Conservation (phyloP, 2,888 invertebrate species). For the Phrixothrix hirtus region DNA sequence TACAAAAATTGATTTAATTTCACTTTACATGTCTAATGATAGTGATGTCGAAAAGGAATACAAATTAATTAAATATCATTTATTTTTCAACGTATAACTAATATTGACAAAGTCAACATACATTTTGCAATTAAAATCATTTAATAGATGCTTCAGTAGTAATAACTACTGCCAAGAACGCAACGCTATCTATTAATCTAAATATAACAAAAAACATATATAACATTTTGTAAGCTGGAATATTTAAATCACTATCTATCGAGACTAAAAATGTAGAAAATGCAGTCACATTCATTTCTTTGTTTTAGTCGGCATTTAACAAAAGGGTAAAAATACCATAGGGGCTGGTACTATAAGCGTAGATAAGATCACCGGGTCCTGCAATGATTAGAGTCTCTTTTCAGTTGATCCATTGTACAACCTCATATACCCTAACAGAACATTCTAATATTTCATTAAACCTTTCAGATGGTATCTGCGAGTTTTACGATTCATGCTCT, state of each 20-base stretch:
- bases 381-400: conserved; percentile 27
- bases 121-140: too few species aligned
- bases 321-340: conserved; percentile 23
- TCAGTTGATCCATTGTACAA: conserved; percentile 27
- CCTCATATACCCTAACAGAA: conserved; percentile 29
- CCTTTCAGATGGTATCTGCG: conserved; percentile 28
- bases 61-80: not conserved
- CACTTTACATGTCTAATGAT: too few species aligned
- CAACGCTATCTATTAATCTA: too few species aligned
- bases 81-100: too few species aligned
- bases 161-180: too few species aligned
- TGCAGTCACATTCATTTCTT: conserved; percentile 3
- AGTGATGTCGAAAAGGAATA: not conserved
- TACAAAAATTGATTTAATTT: too few species aligned
- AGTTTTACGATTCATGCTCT: conserved; percentile 32
- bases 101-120: too few species aligned
- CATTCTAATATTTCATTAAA: conserved; percentile 31
- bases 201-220: too few species aligned
- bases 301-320: conserved; percentile 9
- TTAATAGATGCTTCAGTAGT: too few species aligned
- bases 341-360: conserved; percentile 14
- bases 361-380: conserved; percentile 24
- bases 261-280: not conserved
- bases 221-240: not conserved
- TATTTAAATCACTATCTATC: not conserved